Percentiles rank a stretch among this genome's conserved stretches.
Evolutionary conservation across 2,888 invertebrate genomes (phyloP).

Genomic region (Metacarcinus magister): DNA sequence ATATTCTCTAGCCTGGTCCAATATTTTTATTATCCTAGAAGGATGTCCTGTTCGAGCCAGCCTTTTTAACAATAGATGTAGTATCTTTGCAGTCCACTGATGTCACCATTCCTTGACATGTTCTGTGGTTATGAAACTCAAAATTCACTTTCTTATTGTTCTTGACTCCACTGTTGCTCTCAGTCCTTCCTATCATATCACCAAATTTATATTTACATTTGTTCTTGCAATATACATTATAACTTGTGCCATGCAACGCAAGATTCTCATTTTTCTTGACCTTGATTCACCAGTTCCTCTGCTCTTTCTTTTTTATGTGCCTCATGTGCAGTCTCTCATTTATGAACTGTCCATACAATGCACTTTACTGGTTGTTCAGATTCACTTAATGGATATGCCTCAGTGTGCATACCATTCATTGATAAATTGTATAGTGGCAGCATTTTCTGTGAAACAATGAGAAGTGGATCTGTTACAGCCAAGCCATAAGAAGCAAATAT

Average conservation of each 20-base stretch:
- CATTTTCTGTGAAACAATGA: background rate
- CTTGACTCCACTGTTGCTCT: background rate
- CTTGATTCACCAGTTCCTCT: background rate
- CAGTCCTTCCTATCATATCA: background rate
- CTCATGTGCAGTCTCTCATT: background rate
- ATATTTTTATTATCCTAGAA: background rate
- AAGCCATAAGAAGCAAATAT: background rate
- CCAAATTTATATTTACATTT: background rate
- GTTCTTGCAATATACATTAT: background rate
- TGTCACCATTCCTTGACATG: background rate
- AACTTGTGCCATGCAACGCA: constrained; percentile 16
- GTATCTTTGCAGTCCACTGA: background rate
- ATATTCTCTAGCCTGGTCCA: background rate
- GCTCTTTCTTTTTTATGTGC: background rate
- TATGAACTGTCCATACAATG: background rate
- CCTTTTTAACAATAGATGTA: background rate
- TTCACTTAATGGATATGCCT: background rate
- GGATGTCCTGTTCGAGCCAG: background rate
- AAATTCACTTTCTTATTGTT: background rate
- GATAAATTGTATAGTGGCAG: background rate
- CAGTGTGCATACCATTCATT: background rate
- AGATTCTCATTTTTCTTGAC: background rate
- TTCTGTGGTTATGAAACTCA: background rate
- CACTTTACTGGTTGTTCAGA: background rate
- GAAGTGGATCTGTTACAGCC: background rate